Percentiles rank a stretch among this genome's conserved stretches.
Conservation (phyloP, 2,113 vertebrate genomes). For the Pipra filicauda region DNA sequence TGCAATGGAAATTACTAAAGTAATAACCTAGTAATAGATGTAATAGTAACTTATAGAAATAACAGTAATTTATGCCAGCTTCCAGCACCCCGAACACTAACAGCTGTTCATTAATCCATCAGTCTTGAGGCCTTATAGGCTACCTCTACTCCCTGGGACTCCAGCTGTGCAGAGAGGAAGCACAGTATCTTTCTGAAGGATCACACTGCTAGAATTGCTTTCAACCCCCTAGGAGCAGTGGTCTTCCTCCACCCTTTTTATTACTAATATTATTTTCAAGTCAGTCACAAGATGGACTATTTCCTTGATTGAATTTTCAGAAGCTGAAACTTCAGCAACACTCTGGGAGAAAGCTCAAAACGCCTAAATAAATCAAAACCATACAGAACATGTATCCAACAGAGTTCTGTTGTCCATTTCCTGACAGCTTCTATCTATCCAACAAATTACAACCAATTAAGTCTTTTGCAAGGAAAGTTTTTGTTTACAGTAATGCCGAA, state of each 20-base stretch:
- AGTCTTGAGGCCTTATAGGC: neutral
- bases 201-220: neutral
- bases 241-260: neutral
- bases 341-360: neutral
- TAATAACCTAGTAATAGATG: neutral
- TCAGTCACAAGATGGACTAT: neutral
- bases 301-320: neutral
- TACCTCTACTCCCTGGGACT: neutral
- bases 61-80: neutral
- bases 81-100: neutral
- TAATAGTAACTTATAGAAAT: too few relatives aligned
- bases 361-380: neutral
- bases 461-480: neutral
- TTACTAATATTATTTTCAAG: neutral
- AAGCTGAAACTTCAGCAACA: neutral
- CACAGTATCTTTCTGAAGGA: neutral
- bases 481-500: neutral
- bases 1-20: neutral
- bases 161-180: neutral
- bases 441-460: slow-evolving; percentile 34
- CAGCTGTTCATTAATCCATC: neutral
- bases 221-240: neutral
- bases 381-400: neutral
- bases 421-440: neutral
- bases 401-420: neutral